phyloP scores from a whole-genome alignment of 2,797 vertebrate genomes.

The Melopsittacus undulatus region DNA sequence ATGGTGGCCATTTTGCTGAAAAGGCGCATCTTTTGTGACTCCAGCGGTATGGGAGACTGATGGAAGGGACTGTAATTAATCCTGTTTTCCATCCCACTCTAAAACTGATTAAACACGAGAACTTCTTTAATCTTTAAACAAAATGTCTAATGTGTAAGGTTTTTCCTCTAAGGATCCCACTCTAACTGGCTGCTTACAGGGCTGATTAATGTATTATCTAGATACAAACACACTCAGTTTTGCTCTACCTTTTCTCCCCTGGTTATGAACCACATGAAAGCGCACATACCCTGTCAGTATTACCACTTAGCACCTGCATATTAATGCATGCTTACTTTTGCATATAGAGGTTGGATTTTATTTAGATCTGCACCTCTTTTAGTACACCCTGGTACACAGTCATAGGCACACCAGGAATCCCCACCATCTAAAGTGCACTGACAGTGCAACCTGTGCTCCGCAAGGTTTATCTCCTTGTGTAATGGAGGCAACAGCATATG shows the following conservation, averaged over 20 bases:
- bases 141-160: conserved; percentile 33
- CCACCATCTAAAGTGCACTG: neutral
- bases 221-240: neutral
- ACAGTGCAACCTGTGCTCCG: neutral
- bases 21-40: conserved; percentile 10
- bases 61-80: conserved; percentile 60
- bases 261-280: neutral
- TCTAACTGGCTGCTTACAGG: conserved; percentile 28
- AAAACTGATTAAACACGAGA: conserved; percentile 58
- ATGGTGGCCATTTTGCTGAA: conserved; percentile 37
- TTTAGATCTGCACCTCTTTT: neutral
- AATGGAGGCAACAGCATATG: neutral
- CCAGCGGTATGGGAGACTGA: neutral
- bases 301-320: neutral
- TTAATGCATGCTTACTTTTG: neutral
- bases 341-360: neutral
- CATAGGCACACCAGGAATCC: neutral
- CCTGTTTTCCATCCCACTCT: conserved; percentile 36
- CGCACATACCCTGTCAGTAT: neutral
- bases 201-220: conserved; percentile 35
- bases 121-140: conserved; percentile 72
- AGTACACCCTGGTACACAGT: neutral
- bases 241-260: conserved; percentile 4
- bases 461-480: neutral
- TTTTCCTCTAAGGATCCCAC: conserved; percentile 37